Percentiles rank a stretch among this genome's conserved stretches.
phyloP scores from a whole-genome alignment of 1,140 invertebrate genomes.

The Procambarus clarkii region DNA sequence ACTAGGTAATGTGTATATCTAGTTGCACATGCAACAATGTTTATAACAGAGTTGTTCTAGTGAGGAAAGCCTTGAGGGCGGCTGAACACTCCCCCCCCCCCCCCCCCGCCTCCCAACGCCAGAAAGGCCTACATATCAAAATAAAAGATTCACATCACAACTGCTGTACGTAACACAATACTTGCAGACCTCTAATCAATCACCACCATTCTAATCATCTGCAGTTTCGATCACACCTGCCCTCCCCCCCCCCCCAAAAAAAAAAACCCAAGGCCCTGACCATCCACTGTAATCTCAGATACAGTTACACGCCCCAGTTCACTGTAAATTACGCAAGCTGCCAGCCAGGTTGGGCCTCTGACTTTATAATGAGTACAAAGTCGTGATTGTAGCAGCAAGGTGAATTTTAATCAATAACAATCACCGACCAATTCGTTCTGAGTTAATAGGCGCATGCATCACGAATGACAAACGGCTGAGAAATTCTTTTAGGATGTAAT shows the following conservation, averaged over 20 bases:
- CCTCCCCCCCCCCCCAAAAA: not conserved
- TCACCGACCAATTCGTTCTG: slow-evolving; percentile 34
- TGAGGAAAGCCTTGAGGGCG: not conserved
- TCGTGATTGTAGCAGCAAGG: slow-evolving; percentile 46
- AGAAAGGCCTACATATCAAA: not conserved
- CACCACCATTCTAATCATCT: slow-evolving; percentile 28
- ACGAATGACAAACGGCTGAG: slow-evolving; percentile 61
- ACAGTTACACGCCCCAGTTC: not conserved
- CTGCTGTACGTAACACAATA: slow-evolving; percentile 23
- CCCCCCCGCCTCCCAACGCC: too few relatives aligned
- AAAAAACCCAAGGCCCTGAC: too few relatives aligned
- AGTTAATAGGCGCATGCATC: slow-evolving; percentile 63
- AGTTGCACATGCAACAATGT: too few relatives aligned
- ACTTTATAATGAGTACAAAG: slow-evolving; percentile 44
- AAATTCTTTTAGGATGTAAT: slow-evolving; percentile 56
- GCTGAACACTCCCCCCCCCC: too few relatives aligned
- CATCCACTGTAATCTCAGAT: slow-evolving; percentile 4
- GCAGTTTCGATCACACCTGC: slow-evolving; percentile 7
- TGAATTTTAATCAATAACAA: slow-evolving; percentile 61
- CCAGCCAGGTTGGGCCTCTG: not conserved
- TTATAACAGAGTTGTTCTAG: not conserved
- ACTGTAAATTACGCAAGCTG: not conserved
- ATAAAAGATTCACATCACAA: not conserved
- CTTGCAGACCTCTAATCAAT: slow-evolving; percentile 47
- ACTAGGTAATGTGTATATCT: too few relatives aligned